Percentiles rank a stretch among this genome's conserved stretches.
Conservation (phyloP, 2,797 vertebrate genomes). For the Galago senegalensis region DNA sequence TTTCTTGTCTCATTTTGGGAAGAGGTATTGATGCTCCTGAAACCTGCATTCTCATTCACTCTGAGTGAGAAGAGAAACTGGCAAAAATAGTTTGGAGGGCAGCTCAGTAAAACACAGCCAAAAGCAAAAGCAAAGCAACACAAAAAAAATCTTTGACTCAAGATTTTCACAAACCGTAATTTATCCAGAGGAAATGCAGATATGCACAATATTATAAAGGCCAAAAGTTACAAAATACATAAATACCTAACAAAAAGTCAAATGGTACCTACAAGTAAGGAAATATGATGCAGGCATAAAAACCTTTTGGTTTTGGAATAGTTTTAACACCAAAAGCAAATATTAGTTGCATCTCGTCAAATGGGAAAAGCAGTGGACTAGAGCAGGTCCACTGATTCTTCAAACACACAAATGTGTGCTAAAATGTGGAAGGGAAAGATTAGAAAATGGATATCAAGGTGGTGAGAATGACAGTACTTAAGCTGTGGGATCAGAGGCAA, state of each 20-base stretch:
- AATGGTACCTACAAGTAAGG: neutral
- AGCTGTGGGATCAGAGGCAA: fast-evolving
- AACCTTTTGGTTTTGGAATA: neutral
- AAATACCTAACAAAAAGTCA: neutral
- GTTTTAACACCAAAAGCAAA: neutral
- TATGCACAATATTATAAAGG: neutral
- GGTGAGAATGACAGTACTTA: neutral
- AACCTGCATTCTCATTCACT: neutral
- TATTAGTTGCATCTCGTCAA: neutral
- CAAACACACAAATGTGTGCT: neutral
- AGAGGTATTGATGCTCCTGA: neutral
- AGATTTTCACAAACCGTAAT: neutral
- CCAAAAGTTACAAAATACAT: neutral
- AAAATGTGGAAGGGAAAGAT: neutral
- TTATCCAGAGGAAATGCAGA: neutral
- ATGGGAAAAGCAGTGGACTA: neutral
- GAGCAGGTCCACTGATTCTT: neutral
- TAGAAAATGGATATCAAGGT: neutral
- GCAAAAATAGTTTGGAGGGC: neutral
- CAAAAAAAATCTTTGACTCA: neutral
- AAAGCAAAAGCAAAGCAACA: neutral
- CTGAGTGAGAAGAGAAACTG: neutral
- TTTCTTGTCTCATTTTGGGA: neutral
- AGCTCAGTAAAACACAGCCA: neutral
- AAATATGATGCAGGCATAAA: neutral